phyloP scores from a whole-genome alignment of 1,140 invertebrate genomes.

The Drosophila ogumai region DNA sequence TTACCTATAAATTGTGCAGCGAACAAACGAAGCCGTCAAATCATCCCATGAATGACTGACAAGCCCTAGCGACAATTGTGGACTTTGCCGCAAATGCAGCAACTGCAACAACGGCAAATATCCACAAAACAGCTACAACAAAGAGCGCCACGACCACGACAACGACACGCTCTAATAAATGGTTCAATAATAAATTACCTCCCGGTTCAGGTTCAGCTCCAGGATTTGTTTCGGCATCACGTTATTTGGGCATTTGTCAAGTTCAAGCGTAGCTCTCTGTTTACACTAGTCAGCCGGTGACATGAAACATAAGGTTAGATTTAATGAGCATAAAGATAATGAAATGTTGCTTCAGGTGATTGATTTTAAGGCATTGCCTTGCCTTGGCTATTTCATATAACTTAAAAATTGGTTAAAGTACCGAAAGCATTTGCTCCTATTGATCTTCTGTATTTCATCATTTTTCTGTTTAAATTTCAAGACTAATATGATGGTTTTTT shows the following conservation, averaged over 20 bases:
- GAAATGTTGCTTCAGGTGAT: too few species aligned
- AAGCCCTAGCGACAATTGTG: conserved; percentile 71
- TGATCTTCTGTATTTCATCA: not conserved
- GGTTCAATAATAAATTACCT: conserved; percentile 79
- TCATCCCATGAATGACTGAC: conserved; percentile 68
- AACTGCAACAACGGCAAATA: conserved; percentile 10
- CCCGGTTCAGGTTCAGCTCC: conserved; percentile 43
- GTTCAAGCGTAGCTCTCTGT: conserved; percentile 73
- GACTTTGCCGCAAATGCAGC: conserved; percentile 38
- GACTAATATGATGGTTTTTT: not conserved
- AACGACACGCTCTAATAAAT: conserved; percentile 77
- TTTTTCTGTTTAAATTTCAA: not conserved
- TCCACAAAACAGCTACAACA: conserved; percentile 7
- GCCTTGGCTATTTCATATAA: not conserved
- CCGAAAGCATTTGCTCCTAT: not conserved
- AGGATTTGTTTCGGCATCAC: conserved; percentile 71
- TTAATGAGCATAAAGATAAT: too few species aligned
- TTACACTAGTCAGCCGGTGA: conserved; percentile 49
- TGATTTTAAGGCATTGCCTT: not conserved
- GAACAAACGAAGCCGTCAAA: conserved; percentile 65
- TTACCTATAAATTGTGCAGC: conserved; percentile 65
- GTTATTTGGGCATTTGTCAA: conserved; percentile 82
- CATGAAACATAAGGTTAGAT: not conserved
- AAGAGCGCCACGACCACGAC: conserved; percentile 46
- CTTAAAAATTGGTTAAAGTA: not conserved